These are phyloP conservation scores for Cololabis saira DNA, from an alignment of 2,113 vertebrate species.

Conservation along the genomic window DNA sequence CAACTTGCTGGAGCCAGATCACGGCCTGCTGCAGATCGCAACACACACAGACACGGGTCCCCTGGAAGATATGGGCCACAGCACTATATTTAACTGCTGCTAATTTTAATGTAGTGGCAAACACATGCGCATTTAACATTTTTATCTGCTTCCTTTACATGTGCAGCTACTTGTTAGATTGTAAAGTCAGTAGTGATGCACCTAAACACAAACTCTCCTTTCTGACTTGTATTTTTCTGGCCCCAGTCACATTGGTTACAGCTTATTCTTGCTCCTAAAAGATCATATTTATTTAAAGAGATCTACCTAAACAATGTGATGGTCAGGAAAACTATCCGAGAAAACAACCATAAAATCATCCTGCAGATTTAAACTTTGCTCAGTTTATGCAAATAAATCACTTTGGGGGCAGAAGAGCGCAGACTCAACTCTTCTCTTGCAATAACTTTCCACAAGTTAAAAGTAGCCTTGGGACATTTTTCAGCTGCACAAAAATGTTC, in stretches of 20 bases:
- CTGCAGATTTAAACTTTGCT: background rate
- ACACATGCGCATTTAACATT: constrained; percentile 15
- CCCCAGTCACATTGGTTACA: too few relatives aligned
- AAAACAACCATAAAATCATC: background rate
- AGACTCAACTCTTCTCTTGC: constrained; percentile 4
- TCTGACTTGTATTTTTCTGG: too few relatives aligned
- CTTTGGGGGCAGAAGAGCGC: background rate
- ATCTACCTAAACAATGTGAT: too few relatives aligned
- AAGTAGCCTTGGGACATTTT: background rate
- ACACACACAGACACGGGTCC: constrained; percentile 3
- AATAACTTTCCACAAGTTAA: constrained; percentile 8
- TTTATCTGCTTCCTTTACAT: constrained; percentile 1
- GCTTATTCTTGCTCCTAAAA: background rate
- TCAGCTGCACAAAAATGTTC: too few relatives aligned
- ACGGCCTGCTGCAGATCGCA: constrained; percentile 10
- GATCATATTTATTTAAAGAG: background rate
- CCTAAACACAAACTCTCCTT: background rate
- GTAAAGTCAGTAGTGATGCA: constrained; percentile 1
- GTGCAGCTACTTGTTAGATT: background rate
- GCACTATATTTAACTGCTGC: constrained; percentile 21
- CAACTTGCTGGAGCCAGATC: constrained; percentile 57
- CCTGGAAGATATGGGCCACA: constrained; percentile 2
- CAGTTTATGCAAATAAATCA: background rate
- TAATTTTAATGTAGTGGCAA: constrained; percentile 13
- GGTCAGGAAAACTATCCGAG: too few relatives aligned